phyloP scores from a whole-genome alignment of 2,113 vertebrate genomes.

The Elachura formosa region DNA sequence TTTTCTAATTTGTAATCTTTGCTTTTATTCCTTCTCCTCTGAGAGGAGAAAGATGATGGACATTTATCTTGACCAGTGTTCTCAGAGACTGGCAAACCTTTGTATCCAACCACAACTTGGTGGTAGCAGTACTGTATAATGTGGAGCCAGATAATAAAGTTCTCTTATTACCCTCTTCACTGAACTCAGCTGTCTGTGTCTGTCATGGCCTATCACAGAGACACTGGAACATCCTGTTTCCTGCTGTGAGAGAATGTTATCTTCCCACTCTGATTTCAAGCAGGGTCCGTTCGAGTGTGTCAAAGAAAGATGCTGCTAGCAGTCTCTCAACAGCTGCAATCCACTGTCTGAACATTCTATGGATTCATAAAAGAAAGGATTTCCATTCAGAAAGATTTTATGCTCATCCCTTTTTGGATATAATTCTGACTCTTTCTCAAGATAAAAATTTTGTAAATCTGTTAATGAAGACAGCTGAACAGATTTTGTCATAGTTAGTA shows the following conservation, averaged over 20 bases:
- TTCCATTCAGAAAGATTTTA: background rate
- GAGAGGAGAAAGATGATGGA: too few species aligned
- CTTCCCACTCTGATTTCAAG: background rate
- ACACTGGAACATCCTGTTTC: background rate
- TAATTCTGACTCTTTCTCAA: background rate
- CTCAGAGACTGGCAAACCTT: too few species aligned
- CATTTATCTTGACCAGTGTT: too few species aligned
- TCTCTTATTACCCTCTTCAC: too few species aligned
- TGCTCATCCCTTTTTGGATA: background rate
- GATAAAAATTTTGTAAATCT: background rate
- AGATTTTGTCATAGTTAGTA: background rate
- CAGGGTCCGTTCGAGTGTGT: background rate
- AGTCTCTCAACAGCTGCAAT: background rate
- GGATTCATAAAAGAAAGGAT: background rate
- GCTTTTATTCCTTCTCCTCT: too few species aligned
- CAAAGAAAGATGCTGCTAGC: background rate
- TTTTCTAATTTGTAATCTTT: too few species aligned
- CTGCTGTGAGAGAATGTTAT: background rate
- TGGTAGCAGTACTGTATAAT: too few species aligned
- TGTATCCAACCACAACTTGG: too few species aligned
- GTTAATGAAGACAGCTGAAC: background rate
- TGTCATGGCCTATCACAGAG: too few species aligned
- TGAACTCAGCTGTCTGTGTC: too few species aligned
- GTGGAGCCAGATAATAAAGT: too few species aligned
- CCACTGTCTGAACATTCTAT: background rate